Evolutionary conservation across 2,113 vertebrate genomes (phyloP).

Genomic region (Symphodus melops): DNA sequence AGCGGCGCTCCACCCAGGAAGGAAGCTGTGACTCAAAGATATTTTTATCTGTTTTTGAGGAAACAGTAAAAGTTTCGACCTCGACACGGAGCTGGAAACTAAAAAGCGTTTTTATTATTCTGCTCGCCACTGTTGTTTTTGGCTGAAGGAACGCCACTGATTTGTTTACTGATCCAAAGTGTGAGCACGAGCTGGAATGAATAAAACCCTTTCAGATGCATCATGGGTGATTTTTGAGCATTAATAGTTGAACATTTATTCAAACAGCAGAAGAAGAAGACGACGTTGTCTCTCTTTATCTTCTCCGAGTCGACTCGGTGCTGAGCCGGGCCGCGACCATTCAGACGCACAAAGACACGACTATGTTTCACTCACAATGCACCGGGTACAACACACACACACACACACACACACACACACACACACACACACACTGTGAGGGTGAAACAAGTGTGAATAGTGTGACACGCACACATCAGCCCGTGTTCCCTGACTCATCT

Average conservation of each 20-base stretch:
- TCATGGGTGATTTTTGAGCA: neutral
- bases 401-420: neutral
- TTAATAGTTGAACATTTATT: neutral
- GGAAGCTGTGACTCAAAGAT: neutral
- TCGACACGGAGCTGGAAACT: neutral
- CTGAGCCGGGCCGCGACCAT: conserved; percentile 22
- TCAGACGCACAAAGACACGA: conserved; percentile 48
- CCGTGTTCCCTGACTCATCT: too few relatives aligned
- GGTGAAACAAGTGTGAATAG: conserved; percentile 32
- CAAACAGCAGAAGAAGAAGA: conserved; percentile 20
- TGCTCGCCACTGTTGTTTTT: too few relatives aligned
- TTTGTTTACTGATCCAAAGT: neutral
- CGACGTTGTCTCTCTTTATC: conserved; percentile 22
- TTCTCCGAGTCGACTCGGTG: conserved; percentile 24
- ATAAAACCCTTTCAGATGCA: conserved; percentile 11
- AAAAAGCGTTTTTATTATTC: too few relatives aligned
- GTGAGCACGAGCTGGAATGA: neutral
- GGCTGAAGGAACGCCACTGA: neutral
- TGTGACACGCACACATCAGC: too few relatives aligned
- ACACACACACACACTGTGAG: conserved; percentile 9
- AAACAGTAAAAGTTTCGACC: neutral
- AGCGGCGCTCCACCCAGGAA: neutral
- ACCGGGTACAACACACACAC: conserved; percentile 29
- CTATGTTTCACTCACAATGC: conserved; percentile 49
- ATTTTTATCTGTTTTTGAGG: neutral